Evolutionary conservation across 2,113 vertebrate species (phyloP).

Genomic region (Pardalotus punctatus): DNA sequence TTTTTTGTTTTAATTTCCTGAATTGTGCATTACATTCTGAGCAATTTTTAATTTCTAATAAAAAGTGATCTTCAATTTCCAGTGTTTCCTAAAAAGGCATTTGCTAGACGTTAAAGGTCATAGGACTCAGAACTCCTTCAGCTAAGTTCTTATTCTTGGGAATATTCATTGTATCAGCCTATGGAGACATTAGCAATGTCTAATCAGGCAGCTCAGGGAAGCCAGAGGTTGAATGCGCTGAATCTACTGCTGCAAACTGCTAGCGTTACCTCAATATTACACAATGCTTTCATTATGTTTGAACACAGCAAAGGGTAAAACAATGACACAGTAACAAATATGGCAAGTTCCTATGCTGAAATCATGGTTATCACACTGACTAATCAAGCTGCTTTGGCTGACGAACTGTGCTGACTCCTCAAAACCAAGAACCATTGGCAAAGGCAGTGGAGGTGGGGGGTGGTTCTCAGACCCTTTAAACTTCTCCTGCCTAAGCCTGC

Average conservation of each 20-base stretch:
- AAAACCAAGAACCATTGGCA: background rate
- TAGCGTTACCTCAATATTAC: background rate
- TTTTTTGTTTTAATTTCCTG: background rate
- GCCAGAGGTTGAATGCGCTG: background rate
- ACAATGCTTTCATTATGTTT: background rate
- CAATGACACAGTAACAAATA: slow-evolving; percentile 5
- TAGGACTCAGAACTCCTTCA: background rate
- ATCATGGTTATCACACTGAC: background rate
- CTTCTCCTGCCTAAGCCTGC: background rate
- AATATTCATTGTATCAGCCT: background rate
- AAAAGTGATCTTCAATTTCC: background rate
- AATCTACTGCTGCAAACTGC: background rate
- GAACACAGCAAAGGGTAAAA: slow-evolving; percentile 6
- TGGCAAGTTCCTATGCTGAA: background rate
- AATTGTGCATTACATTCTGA: background rate
- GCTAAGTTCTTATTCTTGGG: background rate
- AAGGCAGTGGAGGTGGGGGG: background rate
- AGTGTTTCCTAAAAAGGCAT: background rate
- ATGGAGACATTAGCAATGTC: background rate
- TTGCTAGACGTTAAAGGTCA: background rate
- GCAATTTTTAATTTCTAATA: background rate
- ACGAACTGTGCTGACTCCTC: background rate
- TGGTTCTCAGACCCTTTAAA: background rate
- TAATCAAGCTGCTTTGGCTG: background rate
- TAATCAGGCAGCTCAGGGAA: background rate